A percentile compares a stretch with the other conserved stretches of the same genome.
Evolutionary conservation across 2,888 invertebrate genomes (phyloP).

Genomic region (Rambutsinella grinnellia): DNA sequence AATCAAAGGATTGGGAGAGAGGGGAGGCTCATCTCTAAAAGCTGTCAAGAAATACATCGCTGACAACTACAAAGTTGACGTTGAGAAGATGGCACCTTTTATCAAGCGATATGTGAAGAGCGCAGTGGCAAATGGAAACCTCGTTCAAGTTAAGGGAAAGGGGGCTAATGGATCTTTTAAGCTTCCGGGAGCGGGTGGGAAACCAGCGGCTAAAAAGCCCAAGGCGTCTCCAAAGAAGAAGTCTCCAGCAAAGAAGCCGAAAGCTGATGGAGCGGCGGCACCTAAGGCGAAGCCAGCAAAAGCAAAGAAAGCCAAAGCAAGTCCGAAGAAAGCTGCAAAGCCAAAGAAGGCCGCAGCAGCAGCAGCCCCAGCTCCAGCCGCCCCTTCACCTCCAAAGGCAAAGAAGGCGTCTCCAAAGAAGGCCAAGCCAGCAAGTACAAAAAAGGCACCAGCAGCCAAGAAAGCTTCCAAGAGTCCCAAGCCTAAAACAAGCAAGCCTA

Average conservation of each 20-base stretch:
- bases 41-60: slow-evolving; percentile 78
- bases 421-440: slow-evolving; percentile 14
- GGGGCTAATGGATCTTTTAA: slow-evolving; percentile 63
- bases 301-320: slow-evolving; percentile 37
- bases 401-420: slow-evolving; percentile 22
- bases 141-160: slow-evolving; percentile 66
- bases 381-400: slow-evolving; percentile 23
- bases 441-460: slow-evolving; percentile 47
- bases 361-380: background rate
- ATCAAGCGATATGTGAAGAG: slow-evolving; percentile 75
- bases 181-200: slow-evolving; percentile 40
- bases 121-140: slow-evolving; percentile 71
- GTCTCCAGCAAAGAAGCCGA: slow-evolving; percentile 47
- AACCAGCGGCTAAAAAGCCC: slow-evolving; percentile 27
- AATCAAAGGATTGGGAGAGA: slow-evolving; percentile 68
- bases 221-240: slow-evolving; percentile 36
- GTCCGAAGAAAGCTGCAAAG: slow-evolving; percentile 16
- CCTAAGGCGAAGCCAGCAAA: slow-evolving; percentile 37
- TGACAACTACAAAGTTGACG: slow-evolving; percentile 74
- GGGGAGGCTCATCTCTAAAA: slow-evolving; percentile 74
- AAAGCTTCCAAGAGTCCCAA: slow-evolving; percentile 45
- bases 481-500: slow-evolving; percentile 46
- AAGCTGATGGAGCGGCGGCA: slow-evolving; percentile 11
- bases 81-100: slow-evolving; percentile 74
- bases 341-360: slow-evolving; percentile 18